These are phyloP conservation scores for Callinectes sapidus DNA, from an alignment of 2,888 invertebrate genomes.

Conservation along the genomic window DNA sequence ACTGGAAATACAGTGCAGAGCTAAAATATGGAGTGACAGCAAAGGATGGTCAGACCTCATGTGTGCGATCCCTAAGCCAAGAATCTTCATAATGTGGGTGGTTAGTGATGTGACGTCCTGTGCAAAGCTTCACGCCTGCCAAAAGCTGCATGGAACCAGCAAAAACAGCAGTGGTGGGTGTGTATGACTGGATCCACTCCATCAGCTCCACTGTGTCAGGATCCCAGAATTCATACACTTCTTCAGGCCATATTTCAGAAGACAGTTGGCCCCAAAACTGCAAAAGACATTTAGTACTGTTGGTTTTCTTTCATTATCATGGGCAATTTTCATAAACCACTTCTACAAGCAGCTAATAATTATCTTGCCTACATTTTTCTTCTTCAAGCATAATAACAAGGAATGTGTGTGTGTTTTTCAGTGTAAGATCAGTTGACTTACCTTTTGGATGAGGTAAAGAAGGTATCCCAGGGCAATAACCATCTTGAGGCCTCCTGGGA, in stretches of 20 bases:
- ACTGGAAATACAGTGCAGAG: background rate
- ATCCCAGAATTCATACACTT: constrained; percentile 77
- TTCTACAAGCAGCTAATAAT: background rate
- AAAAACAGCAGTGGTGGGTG: constrained; percentile 75
- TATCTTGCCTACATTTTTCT: background rate
- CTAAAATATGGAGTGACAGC: background rate
- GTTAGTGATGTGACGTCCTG: constrained; percentile 77
- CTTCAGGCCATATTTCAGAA: constrained; percentile 74
- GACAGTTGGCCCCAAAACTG: constrained; percentile 52
- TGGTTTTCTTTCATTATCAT: background rate
- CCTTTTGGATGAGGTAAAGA: constrained; percentile 40
- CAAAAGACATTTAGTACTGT: background rate
- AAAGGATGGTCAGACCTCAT: constrained; percentile 74
- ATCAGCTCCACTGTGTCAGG: constrained; percentile 78
- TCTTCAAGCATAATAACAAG: background rate
- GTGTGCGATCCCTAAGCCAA: constrained; percentile 76
- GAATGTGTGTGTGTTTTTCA: background rate
- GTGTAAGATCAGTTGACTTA: background rate
- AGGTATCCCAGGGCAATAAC: constrained; percentile 36
- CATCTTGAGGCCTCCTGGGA: constrained; percentile 48
- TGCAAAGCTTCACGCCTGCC: constrained; percentile 78
- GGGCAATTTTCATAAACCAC: background rate
- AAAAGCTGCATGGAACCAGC: constrained; percentile 78
- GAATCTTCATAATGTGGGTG: constrained; percentile 79
- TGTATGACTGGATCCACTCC: constrained; percentile 77